phyloP scores from a whole-genome alignment of 2,113 vertebrate genomes.

The Psammodynastes pulverulentus region DNA sequence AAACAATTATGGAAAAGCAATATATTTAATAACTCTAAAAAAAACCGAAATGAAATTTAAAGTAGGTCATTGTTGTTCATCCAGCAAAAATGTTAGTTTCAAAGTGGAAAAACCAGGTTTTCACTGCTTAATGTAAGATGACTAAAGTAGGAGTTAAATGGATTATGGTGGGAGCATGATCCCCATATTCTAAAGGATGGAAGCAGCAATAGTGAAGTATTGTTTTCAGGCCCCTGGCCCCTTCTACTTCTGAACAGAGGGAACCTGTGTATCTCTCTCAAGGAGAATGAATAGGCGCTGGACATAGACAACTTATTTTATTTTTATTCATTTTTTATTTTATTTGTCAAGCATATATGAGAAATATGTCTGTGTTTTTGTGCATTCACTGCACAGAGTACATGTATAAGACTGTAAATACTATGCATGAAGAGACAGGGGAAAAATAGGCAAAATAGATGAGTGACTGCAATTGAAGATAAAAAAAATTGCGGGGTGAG shows the following conservation, averaged over 20 bases:
- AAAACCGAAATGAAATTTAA: not conserved
- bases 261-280: not conserved
- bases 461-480: slow-evolving; percentile 27
- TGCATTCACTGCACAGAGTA: slow-evolving; percentile 20
- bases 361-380: too few relatives aligned
- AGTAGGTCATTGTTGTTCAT: not conserved
- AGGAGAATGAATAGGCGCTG: not conserved
- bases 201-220: not conserved
- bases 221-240: not conserved
- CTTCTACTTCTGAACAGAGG: not conserved
- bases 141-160: not conserved
- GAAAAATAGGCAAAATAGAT: slow-evolving; percentile 49
- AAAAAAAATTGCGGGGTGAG: slow-evolving; percentile 41
- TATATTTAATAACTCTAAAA: not conserved
- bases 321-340: too few relatives aligned
- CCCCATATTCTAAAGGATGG: not conserved
- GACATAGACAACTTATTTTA: too few relatives aligned
- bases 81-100: not conserved
- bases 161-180: not conserved
- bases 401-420: slow-evolving; percentile 5
- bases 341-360: too few relatives aligned
- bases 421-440: not conserved
- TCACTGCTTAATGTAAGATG: not conserved
- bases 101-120: not conserved
- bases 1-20: not conserved